Evolutionary conservation across 2,113 vertebrate species (phyloP).

Genomic region (Cygnus buccinator): DNA sequence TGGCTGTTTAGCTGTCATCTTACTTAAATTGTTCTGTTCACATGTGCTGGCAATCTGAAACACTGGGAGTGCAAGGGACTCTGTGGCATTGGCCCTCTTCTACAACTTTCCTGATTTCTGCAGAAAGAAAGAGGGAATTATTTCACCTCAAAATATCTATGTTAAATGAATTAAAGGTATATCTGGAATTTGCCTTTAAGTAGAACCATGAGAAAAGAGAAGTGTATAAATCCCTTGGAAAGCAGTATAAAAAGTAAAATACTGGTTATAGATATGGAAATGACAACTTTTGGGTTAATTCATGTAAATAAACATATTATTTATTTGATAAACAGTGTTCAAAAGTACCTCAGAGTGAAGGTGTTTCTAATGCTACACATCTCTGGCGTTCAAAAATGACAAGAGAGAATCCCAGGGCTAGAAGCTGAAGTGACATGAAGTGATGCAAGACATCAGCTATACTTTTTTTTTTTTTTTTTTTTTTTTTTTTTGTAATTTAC

Average conservation of each 20-base stretch:
- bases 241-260: background rate
- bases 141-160: background rate
- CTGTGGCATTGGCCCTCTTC: background rate
- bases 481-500: background rate
- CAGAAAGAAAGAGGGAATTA: background rate
- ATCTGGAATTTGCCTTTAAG: background rate
- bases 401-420: background rate
- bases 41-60: background rate
- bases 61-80: background rate
- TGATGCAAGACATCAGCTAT: background rate
- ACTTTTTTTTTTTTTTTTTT: background rate
- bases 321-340: background rate
- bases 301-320: background rate
- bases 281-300: background rate
- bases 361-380: background rate
- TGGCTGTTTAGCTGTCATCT: background rate
- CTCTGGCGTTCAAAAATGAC: background rate
- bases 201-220: background rate
- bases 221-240: background rate
- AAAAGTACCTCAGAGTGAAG: background rate
- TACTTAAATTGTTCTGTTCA: background rate
- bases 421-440: background rate
- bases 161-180: background rate
- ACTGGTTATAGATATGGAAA: background rate
- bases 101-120: background rate